Base-by-base conservation (phyloP, 1,140 invertebrate genomes). In the Carposina sasakii region DNA sequence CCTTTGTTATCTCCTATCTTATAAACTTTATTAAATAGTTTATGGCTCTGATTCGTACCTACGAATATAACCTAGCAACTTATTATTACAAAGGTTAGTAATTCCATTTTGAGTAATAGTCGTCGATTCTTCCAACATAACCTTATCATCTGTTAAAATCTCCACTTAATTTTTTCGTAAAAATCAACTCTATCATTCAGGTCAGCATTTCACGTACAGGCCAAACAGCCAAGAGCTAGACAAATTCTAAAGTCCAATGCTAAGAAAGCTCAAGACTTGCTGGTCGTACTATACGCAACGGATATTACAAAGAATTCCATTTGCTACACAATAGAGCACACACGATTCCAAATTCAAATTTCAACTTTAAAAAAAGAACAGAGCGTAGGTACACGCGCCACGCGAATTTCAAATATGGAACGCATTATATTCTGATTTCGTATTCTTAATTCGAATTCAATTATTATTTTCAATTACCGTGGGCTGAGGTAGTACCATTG, bases 401-500 rank as follows among this genome's bases (percentile, higher is more conserved):
- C 68, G 72, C 70, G 64, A 72, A 77, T 70, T 81, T 81, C 72
- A 72, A 76, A 81, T 75, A 73, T 74, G 71, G 73, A 63, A 75
- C 66, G 62, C 67, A 73, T 74, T 74, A 68, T 75, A 77, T 81
- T 76, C 70, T 70, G 69, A 78, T 74, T 81, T 78, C 67, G 74
- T 67, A 74, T 77, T 73, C 67, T 76, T 78, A 77, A 74, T 76
- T 75, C 65, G 55, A 77, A 77, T 79, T 79, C 74, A 81, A 81
- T 79, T 77, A 81, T 77, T 76, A 69, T 76, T 81, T 77, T 77
- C 72, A 73, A 81, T 77, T 77, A 75, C 72, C 62, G 68, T 68
- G 64, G 71, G 68, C 49, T 44, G 65, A 58, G 64, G 43, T 50
- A 52, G 61, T 52, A 48, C 58, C 48, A 74, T 73, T 76, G 73